Evolutionary conservation across 2,888 invertebrate genomes (phyloP), one percentile per base, ranked within the genome.

Genomic region (Acleris laterana): DNA sequence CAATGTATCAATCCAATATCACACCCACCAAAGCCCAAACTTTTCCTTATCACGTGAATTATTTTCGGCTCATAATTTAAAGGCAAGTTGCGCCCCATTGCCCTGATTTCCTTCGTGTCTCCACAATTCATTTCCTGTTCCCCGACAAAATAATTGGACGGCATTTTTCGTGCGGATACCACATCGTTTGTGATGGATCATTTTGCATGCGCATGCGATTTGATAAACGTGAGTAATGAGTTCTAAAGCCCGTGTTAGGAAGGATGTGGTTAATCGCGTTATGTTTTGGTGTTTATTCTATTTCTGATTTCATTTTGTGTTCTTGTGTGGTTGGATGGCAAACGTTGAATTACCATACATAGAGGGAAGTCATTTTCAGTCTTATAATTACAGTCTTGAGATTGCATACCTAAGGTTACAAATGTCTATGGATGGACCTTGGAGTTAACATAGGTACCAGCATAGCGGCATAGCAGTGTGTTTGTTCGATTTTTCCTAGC

Each of bases 111-210:
- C 44, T 16, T 32, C 52, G 51, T 61, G 32, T 59, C 48, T 58
- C 58, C 58, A 59, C 58, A 49, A 49, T 38, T 53, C 55, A 55
- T 48, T 62, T 55, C 48, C 38, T 55, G 46, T 46, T 44, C 32
- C 38, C 22, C 38, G 17, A 62, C 22, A 49, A 42, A 62, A 62
- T 49, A 50, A 62, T 62, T 62, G 62, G 49, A 25, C 16, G 56
- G 42, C 48, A 62, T 62, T 62, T 62, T 56, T 62, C 56, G n/a
- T 56, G 17, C 19, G 62, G 55, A 42, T 56, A 62, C 62, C 62
- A 22, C 56, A 62, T 56, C 55, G 50, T 55, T n/a, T 49, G 56
- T 19, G n/a, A 42, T 3, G 56, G 50, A 44, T 50, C 56, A 57
- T 63, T 62, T 56, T 56, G 52, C 61, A 61, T 52, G 51, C 44